Percentiles rank a stretch among this genome's conserved stretches.
Evolutionary conservation across 1,140 invertebrate species (phyloP).

Genomic region (Probaryconus sp.): DNA sequence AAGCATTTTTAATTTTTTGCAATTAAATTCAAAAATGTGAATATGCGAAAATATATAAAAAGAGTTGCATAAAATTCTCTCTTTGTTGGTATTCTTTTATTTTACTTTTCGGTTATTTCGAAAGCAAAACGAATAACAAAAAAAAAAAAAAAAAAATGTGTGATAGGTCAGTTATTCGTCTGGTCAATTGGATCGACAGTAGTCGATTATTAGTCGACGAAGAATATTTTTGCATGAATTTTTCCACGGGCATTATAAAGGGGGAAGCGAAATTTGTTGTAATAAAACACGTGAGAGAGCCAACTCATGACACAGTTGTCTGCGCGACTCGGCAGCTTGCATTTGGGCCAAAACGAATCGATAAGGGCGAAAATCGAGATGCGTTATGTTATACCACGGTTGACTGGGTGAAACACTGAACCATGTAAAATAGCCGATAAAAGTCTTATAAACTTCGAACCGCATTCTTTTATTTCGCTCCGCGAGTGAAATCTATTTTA

Average conservation of each 20-base stretch:
- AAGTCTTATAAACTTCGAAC: slow-evolving; percentile 23
- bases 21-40: no score
- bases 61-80: no score
- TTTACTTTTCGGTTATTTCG: slow-evolving; percentile 4
- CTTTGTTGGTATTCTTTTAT: no score
- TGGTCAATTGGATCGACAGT: not conserved
- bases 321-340: slow-evolving; percentile 11
- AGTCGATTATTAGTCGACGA: slow-evolving; percentile 2
- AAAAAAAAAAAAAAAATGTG: no score
- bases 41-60: no score
- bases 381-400: slow-evolving; percentile 34
- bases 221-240: slow-evolving; percentile 45
- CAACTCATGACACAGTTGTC: slow-evolving; percentile 51
- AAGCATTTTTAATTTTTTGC: no score
- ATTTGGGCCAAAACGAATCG: slow-evolving; percentile 56
- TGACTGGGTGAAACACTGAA: slow-evolving; percentile 27
- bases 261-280: slow-evolving; percentile 27
- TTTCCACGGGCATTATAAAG: slow-evolving; percentile 15
- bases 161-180: no score
- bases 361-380: slow-evolving; percentile 55
- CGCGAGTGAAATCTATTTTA: not conserved
- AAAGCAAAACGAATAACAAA: not conserved
- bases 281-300: slow-evolving; percentile 39
- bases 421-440: slow-evolving; percentile 29
- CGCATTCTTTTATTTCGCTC: slow-evolving; percentile 4